These are phyloP conservation scores for Trachemys scripta DNA, from an alignment of 2,113 vertebrate species.

Conservation along the genomic window DNA sequence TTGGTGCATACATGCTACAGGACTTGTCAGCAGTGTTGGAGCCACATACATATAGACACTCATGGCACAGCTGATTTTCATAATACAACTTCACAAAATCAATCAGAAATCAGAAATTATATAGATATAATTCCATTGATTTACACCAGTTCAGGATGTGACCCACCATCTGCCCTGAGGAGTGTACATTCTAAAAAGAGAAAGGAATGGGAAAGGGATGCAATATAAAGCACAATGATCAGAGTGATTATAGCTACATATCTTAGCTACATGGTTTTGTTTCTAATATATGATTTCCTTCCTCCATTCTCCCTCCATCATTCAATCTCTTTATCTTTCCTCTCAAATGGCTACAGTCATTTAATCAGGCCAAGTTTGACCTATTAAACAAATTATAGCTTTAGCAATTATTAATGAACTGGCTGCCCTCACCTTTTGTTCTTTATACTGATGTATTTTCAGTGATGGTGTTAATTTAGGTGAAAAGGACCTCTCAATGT, in stretches of 20 bases:
- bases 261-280: neutral
- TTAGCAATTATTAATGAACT: conserved; percentile 17
- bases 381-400: conserved; percentile 47
- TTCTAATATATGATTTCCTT: neutral
- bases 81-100: neutral
- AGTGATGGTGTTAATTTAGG: conserved; percentile 28
- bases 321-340: neutral
- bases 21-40: neutral
- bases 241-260: neutral
- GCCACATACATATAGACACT: neutral
- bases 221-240: neutral
- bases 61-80: neutral
- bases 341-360: neutral
- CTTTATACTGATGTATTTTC: conserved; percentile 30
- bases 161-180: neutral
- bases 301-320: accelerated
- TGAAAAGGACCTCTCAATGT: conserved; percentile 9
- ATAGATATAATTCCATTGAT: neutral
- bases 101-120: neutral
- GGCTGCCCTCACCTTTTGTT: neutral
- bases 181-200: neutral
- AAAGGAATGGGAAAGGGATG: neutral
- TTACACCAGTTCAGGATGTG: neutral
- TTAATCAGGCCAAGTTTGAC: neutral
- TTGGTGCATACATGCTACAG: neutral